These are phyloP conservation scores for Lithobates sylvaticus DNA, from an alignment of 2,797 vertebrate species.

Conservation along the genomic window DNA sequence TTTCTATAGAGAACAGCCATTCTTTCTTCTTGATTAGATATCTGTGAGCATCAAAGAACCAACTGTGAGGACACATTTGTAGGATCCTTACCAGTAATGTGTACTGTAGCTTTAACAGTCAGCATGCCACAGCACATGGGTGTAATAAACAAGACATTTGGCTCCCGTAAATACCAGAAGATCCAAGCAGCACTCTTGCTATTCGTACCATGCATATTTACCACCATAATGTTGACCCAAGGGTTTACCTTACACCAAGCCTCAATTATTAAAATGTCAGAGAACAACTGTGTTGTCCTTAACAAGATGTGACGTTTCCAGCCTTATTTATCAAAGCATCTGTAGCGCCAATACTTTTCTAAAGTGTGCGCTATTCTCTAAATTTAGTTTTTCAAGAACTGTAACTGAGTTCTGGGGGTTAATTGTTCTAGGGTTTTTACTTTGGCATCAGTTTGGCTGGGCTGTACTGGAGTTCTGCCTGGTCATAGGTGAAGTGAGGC, in stretches of 20 bases:
- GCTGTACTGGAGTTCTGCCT: no score
- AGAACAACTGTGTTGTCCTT: background rate
- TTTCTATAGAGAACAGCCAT: slow-evolving; percentile 43
- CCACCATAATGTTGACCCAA: background rate
- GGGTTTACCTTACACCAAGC: background rate
- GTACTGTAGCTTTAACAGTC: slow-evolving; percentile 11
- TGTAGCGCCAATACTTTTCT: no score
- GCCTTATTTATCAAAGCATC: background rate
- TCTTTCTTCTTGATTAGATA: slow-evolving; percentile 42
- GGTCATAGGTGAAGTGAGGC: no score
- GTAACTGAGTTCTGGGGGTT: no score
- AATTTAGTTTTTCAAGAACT: no score
- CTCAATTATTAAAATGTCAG: background rate
- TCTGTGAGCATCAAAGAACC: slow-evolving; percentile 29
- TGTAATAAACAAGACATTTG: slow-evolving; percentile 1
- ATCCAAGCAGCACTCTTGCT: background rate
- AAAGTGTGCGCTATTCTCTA: no score
- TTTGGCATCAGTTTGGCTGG: no score
- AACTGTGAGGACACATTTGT: slow-evolving; percentile 27
- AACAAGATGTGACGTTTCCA: background rate
- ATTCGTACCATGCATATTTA: background rate
- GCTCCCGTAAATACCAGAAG: background rate
- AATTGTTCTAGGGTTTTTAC: no score
- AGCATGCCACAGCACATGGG: background rate
- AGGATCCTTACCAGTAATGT: slow-evolving; percentile 1